Percentiles rank a stretch among this genome's conserved stretches.
These are phyloP conservation scores for Synergus japonicus DNA, from an alignment of 2,888 invertebrate genomes.

Conservation along the genomic window DNA sequence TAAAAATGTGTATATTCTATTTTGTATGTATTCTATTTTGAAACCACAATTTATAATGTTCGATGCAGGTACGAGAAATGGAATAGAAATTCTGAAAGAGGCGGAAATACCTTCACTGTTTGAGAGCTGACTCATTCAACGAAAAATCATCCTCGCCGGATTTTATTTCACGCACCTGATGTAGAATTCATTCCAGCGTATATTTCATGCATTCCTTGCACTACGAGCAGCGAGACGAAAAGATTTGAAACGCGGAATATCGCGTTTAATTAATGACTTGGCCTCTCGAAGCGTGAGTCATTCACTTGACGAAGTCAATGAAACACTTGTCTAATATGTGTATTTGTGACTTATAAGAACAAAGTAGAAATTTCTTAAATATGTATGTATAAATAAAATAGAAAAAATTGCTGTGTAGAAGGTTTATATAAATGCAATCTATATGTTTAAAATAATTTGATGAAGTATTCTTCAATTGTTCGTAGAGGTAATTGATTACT, in stretches of 20 bases:
- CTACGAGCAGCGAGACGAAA: not conserved
- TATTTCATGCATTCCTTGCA: not conserved
- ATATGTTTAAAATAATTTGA: too few relatives aligned
- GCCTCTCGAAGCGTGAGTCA: conserved; percentile 64
- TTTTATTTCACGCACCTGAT: conserved; percentile 15
- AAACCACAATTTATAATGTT: not conserved
- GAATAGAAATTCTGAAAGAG: not conserved
- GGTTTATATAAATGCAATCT: not conserved
- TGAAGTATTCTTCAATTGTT: not conserved
- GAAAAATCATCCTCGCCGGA: not conserved
- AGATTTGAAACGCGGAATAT: conserved; percentile 46
- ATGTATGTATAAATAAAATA: not conserved
- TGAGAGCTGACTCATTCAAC: not conserved
- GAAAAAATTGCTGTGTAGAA: not conserved
- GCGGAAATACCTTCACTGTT: not conserved
- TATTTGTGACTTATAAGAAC: conserved; percentile 61
- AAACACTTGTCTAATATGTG: conserved; percentile 61
- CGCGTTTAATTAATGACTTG: conserved; percentile 64
- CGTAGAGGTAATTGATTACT: not conserved
- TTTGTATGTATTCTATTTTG: too few relatives aligned
- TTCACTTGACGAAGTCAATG: conserved; percentile 70
- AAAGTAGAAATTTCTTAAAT: conserved; percentile 26
- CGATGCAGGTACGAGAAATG: not conserved
- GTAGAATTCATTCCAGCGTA: conserved; percentile 15
- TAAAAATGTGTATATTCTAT: too few relatives aligned